Conservation (phyloP, 2,888 invertebrate genomes). For the Sphinx pinastri region DNA sequence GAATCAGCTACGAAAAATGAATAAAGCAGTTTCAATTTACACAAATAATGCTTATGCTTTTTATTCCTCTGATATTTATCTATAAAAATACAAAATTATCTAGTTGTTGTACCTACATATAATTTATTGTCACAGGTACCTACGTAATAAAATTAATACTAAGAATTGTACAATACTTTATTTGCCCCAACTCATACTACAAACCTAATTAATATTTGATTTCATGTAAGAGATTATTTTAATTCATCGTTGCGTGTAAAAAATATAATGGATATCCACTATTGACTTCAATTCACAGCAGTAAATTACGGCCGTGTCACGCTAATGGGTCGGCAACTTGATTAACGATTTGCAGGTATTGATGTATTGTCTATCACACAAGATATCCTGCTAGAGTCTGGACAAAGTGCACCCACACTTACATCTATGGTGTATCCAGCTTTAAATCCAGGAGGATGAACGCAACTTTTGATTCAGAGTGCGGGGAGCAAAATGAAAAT, state of each 20-base stretch:
- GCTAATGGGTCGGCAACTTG: neutral
- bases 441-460: too few relatives aligned
- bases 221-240: neutral
- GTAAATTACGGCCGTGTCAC: neutral
- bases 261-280: conserved; percentile 2
- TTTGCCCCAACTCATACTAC: neutral
- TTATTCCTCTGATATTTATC: neutral
- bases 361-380: too few relatives aligned
- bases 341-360: too few relatives aligned
- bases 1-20: neutral
- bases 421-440: too few relatives aligned
- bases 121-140: neutral
- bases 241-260: conserved; percentile 7
- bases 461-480: too few relatives aligned
- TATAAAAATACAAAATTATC: neutral
- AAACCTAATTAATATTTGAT: neutral
- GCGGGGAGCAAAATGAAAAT: too few relatives aligned
- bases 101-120: neutral
- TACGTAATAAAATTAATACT: neutral
- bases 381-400: too few relatives aligned
- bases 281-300: neutral
- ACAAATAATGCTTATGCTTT: neutral
- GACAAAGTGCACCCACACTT: too few relatives aligned
- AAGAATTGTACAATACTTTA: neutral
- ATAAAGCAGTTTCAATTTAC: neutral